Conservation (phyloP, 2,888 invertebrate species). For the Drosophila koepferae region DNA sequence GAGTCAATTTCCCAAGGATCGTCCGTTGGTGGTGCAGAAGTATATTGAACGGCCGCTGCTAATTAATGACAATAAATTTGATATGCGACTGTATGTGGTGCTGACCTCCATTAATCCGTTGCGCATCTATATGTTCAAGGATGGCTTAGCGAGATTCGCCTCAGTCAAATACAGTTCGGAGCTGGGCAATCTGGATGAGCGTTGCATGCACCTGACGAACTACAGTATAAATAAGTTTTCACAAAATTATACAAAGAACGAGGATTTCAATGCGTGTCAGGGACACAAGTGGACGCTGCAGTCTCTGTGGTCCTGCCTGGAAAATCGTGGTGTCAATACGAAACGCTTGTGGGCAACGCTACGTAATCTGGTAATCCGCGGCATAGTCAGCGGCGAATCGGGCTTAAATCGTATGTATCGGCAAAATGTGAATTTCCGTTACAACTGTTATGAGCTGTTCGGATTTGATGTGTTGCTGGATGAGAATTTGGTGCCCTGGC, state of each 20-base stretch:
- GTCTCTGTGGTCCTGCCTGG: conserved; percentile 88
- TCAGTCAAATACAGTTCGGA: conserved; percentile 96
- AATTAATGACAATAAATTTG: conserved; percentile 98
- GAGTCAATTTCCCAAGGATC: conserved; percentile 96
- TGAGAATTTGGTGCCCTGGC: conserved; percentile 96
- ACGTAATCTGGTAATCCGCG: conserved; percentile 96
- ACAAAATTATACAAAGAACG: conserved; percentile 94
- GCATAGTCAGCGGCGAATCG: conserved; percentile 94
- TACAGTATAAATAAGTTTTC: conserved; percentile 96
- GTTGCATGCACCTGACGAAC: conserved; percentile 96
- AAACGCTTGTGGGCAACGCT: conserved; percentile 92
- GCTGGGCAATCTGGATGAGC: conserved; percentile 91
- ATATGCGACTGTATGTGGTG: conserved; percentile 97
- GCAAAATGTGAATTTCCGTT: conserved; percentile 91
- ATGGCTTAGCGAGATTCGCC: conserved; percentile 98
- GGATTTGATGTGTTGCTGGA: conserved; percentile 98
- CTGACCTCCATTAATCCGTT: conserved; percentile 98
- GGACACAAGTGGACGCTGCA: conserved; percentile 96
- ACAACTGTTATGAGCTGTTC: conserved; percentile 97
- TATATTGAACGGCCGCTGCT: conserved; percentile 93
- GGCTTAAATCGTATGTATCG: conserved; percentile 90
- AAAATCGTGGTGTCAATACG: conserved; percentile 90
- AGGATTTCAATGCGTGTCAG: conserved; percentile 94
- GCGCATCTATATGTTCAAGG: conserved; percentile 96
- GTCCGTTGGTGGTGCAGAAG: conserved; percentile 95